Evolutionary conservation across 2,797 vertebrate species (phyloP).

Genomic region (Pseudotriccus pelzelni): DNA sequence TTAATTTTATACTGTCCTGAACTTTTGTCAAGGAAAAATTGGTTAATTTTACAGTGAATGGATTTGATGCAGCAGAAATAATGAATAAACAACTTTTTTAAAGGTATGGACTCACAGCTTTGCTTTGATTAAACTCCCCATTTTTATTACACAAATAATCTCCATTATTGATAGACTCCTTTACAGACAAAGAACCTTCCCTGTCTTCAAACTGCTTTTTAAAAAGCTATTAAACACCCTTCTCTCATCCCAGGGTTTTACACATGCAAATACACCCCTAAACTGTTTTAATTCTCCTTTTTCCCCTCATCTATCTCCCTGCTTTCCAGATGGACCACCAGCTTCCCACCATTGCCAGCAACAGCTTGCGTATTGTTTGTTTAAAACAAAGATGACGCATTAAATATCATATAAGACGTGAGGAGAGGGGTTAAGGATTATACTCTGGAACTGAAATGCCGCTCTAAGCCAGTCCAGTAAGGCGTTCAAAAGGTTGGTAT

Average conservation of each 20-base stretch:
- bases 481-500: not conserved
- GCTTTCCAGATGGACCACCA: conserved; percentile 88
- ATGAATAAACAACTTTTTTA: conserved; percentile 21
- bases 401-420: conserved; percentile 84
- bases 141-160: not conserved
- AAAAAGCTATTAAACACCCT: conserved; percentile 51
- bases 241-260: conserved; percentile 62
- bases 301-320: conserved; percentile 78
- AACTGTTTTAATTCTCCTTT: conserved; percentile 77
- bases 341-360: conserved; percentile 83
- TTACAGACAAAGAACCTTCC: conserved; percentile 20
- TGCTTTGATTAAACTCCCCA: not conserved
- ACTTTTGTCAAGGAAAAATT: conserved; percentile 45
- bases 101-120: not conserved
- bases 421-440: conserved; percentile 67
- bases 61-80: not conserved
- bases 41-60: conserved; percentile 6
- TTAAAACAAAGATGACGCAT: conserved; percentile 92
- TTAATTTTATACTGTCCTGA: conserved; percentile 36
- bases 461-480: not conserved
- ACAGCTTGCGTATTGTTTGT: conserved; percentile 89
- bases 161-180: not conserved
- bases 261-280: conserved; percentile 71
- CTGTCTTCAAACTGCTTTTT: conserved; percentile 54
- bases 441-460: not conserved